A percentile compares a stretch with the other conserved stretches of the same genome.
phyloP scores from a whole-genome alignment of 2,888 invertebrate genomes.

The Rugalucina vietnamica region DNA sequence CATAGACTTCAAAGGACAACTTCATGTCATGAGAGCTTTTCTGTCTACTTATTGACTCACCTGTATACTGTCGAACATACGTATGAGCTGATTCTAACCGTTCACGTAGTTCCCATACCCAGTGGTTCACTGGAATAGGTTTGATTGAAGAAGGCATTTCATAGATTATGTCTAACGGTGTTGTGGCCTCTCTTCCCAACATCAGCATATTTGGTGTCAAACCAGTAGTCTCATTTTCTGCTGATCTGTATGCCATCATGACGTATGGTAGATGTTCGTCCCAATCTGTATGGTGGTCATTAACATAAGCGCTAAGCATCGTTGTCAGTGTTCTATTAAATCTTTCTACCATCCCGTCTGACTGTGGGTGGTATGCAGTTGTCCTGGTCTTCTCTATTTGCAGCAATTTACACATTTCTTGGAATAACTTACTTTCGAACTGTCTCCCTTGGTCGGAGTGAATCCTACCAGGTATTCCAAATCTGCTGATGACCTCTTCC shows the following conservation, averaged over 20 bases:
- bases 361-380: slow-evolving; percentile 53
- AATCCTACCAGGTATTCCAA: slow-evolving; percentile 48
- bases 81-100: slow-evolving; percentile 16
- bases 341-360: slow-evolving; percentile 56
- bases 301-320: slow-evolving; percentile 38
- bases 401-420: slow-evolving; percentile 41
- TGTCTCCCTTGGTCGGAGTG: slow-evolving; percentile 52
- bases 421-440: slow-evolving; percentile 45
- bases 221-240: slow-evolving; percentile 27
- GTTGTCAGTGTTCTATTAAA: slow-evolving; percentile 38
- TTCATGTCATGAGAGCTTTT: slow-evolving; percentile 22
- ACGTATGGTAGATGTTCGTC: slow-evolving; percentile 20
- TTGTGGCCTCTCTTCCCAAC: slow-evolving; percentile 23
- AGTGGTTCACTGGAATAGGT: background rate
- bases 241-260: slow-evolving; percentile 30
- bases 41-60: slow-evolving; percentile 16
- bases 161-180: slow-evolving; percentile 31
- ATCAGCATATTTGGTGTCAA: slow-evolving; percentile 28
- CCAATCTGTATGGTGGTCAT: slow-evolving; percentile 29
- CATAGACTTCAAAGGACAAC: slow-evolving; percentile 16
- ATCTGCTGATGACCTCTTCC: slow-evolving; percentile 28
- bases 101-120: slow-evolving; percentile 29
- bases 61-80: background rate
- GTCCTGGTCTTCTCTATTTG: slow-evolving; percentile 53
- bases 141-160: slow-evolving; percentile 7